Percentiles rank a stretch among this genome's conserved stretches.
phyloP scores from a whole-genome alignment of 2,797 vertebrate species.

The Cossypha caffra region DNA sequence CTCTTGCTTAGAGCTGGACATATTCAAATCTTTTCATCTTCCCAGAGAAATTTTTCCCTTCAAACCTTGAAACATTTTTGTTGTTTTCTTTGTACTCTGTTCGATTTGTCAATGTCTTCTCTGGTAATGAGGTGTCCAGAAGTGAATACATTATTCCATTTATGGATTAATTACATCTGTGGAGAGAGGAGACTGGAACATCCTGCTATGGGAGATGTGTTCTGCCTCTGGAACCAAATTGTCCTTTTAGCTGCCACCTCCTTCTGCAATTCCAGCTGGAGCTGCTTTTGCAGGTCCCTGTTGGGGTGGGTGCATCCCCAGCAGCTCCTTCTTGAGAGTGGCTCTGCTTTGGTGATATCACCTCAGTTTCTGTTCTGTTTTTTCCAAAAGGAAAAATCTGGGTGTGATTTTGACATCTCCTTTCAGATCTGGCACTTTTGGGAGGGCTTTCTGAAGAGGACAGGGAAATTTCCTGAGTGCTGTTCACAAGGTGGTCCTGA shows the following conservation, averaged over 20 bases:
- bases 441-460: not conserved
- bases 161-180: constrained; percentile 64
- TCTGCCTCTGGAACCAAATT: not conserved
- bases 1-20: not conserved
- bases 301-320: not conserved
- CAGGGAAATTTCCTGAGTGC: not conserved
- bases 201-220: not conserved
- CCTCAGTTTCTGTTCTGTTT: not conserved
- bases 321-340: fast-evolving
- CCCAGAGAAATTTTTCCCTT: constrained; percentile 10
- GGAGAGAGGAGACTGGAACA: constrained; percentile 3
- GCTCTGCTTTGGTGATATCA: not conserved
- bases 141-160: constrained; percentile 63
- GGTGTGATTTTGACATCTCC: fast-evolving
- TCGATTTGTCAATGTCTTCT: constrained; percentile 56
- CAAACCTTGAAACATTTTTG: constrained; percentile 47
- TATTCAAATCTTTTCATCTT: constrained; percentile 31
- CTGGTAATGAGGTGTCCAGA: constrained; percentile 67
- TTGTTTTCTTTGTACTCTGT: constrained; percentile 55
- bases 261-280: not conserved
- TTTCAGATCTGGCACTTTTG: not conserved
- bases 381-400: not conserved
- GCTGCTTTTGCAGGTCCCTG: not conserved
- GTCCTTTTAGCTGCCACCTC: constrained; percentile 15
- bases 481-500: not conserved